Conservation (phyloP, 1,140 invertebrate genomes). For the Orius laevigatus region DNA sequence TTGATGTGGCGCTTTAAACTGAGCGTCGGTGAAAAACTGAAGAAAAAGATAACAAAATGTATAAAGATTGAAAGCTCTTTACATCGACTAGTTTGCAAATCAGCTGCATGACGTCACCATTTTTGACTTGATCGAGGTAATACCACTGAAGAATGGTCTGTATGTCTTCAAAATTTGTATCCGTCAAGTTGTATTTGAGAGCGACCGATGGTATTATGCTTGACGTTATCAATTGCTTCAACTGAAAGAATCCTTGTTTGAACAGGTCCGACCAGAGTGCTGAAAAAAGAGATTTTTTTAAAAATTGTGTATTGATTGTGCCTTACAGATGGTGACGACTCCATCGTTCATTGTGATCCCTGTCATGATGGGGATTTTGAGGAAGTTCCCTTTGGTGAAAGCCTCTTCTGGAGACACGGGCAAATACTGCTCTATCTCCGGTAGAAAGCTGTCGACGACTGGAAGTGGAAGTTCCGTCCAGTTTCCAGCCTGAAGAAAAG, state of each 20-base stretch:
- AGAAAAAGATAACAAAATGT: conserved; percentile 11
- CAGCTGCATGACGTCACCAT: conserved; percentile 23
- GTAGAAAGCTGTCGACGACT: conserved; percentile 37
- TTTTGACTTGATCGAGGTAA: conserved; percentile 29
- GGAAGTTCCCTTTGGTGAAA: conserved; percentile 28
- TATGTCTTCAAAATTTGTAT: conserved; percentile 22
- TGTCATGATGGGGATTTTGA: conserved; percentile 35
- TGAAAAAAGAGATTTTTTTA: conserved; percentile 21
- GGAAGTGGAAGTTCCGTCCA: conserved; percentile 36
- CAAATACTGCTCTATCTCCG: conserved; percentile 35
- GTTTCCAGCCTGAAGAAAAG: conserved; percentile 31
- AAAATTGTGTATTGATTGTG: conserved; percentile 14
- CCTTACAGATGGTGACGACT: conserved; percentile 32
- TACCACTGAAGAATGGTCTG: conserved; percentile 33
- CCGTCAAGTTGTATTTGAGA: conserved; percentile 25
- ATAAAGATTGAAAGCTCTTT: conserved; percentile 3
- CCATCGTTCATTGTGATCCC: conserved; percentile 41
- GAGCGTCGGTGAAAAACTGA: conserved; percentile 28
- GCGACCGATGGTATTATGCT: conserved; percentile 32
- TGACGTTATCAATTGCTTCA: conserved; percentile 32
- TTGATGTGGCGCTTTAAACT: conserved; percentile 25
- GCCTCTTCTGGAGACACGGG: conserved; percentile 30
- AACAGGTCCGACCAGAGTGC: conserved; percentile 32
- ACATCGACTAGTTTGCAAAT: conserved; percentile 22
- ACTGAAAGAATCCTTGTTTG: conserved; percentile 29